Base-by-base conservation (phyloP, 2,888 invertebrate species). In the Nycteola revayana region DNA sequence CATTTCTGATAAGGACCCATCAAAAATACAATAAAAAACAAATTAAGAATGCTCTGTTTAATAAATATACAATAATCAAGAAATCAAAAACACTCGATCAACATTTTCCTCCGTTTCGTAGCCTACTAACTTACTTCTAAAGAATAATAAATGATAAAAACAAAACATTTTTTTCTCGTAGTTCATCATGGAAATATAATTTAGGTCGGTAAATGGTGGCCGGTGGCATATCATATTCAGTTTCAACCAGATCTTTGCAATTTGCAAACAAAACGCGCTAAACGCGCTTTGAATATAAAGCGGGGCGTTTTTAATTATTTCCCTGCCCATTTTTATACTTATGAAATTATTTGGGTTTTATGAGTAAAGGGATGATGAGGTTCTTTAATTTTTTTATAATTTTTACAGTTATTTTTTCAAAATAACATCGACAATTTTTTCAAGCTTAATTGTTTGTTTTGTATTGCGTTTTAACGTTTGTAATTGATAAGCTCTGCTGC, bases 251-350 rank as follows among this genome's bases (percentile, higher is more conserved):
- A 68, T 73, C 68, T 66, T 69, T 49, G 64, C 69, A 74, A 74
- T 77, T 76, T 72, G 72, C 53, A 70, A 69, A 68, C 71, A 73
- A 75, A 58, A 74, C 68, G 63, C 55, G 61, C 43, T 65, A 47
- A 61, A 60, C 67, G 67, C 60, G 62, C 42, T 60, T 33, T 25
- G 76, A 74, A 75, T 75, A 70, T 71, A 71, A 76, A 78, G 60
- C 67, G 66, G 72, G 46, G 49, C 42, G 59, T 62, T 71, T 74
- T 70, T 74, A 69, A 74, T 75, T 72, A 68, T 74, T 71, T 66
- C 57, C 47, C 54, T 58, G 57, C 40, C 38, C 55, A 55, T 60
- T 61, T 65, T 60, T 44, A 44, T 47, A 14, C 14, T 21, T 21
- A 39, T 27, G 31, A 37, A 36, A 53, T 56, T 56, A 47, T 47